Base-by-base conservation (phyloP, 1,140 invertebrate species). In the Drosophila grimshawi region DNA sequence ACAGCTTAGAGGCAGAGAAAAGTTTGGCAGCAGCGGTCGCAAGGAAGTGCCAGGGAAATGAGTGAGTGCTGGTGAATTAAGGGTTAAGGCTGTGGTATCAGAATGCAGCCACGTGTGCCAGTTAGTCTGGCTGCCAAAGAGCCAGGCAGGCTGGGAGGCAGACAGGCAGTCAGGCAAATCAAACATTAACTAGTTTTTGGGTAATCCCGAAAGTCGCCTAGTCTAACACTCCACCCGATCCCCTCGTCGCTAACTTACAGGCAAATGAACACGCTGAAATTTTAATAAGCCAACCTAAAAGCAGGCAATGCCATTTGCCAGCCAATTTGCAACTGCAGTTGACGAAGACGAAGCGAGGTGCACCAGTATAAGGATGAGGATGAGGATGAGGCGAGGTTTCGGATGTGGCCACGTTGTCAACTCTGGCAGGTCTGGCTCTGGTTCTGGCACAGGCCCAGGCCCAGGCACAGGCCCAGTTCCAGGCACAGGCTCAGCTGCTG, bases 261-360 rank as follows among this genome's bases (percentile, higher is more conserved):
- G 72, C 83, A 86, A 88, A 86, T 88, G 82, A 86, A 88, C 82
- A 86, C 76, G 79, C 81, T 86, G 73, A 80, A 86, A 86, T 86
- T 88, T 86, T 86, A 89, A 86, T 86, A 86, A 89, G 83, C 76
- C 83, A 86, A 80, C 83, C 83, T 86, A 86, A 86, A 86, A 88
- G 83, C 83, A 86, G 62, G 72, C 83, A 78, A 80, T 83, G 71
- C 61, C 83, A 88, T 80, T 89, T 86, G 83, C 80, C 76, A 86
- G 85, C 83, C 83, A 86, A 86, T 86, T 86, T 86, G 83, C 76
- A 88, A 80, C 80, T 83, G 81, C 81, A 76, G 71, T 78, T 88
- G 83, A 86, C 80, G 82, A 86, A 89, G 83, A 77, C 85, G 80
- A 74, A 83, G 75, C 27, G 30, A 85, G 78, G 51, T 67, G 61